Percentiles rank a stretch among this genome's conserved stretches.
Evolutionary conservation across 2,888 invertebrate genomes (phyloP).

Genomic region (Limnephilus auricula): DNA sequence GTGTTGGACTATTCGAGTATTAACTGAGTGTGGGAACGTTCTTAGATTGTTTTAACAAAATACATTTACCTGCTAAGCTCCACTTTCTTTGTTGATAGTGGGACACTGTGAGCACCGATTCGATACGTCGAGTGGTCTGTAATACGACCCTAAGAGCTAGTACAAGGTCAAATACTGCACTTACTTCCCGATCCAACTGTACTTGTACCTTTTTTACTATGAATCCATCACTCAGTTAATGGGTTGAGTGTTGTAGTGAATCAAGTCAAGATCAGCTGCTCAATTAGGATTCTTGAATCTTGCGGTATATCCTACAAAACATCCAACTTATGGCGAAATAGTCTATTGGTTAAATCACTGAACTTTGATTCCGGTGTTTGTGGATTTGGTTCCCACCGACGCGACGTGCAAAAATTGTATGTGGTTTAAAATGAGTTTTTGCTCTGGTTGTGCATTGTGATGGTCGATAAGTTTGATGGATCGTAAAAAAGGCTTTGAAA

Average conservation of each 20-base stretch:
- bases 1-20: background rate
- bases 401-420: background rate
- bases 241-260: background rate
- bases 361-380: background rate
- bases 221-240: conserved; percentile 43
- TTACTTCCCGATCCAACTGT: conserved; percentile 50
- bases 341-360: background rate
- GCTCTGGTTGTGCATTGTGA: background rate
- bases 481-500: background rate
- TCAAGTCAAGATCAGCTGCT: conserved; percentile 6
- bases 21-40: conserved; percentile 46
- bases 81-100: background rate
- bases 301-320: background rate
- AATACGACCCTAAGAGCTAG: conserved; percentile 9
- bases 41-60: background rate
- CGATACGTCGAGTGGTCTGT: background rate
- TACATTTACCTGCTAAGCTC: background rate
- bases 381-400: background rate
- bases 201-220: conserved; percentile 41
- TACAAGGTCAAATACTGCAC: conserved; percentile 50
- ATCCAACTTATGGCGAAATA: background rate
- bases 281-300: conserved; percentile 30
- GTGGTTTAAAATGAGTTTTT: background rate
- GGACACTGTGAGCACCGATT: background rate
- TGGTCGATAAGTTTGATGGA: background rate